phyloP scores from a whole-genome alignment of 2,888 invertebrate genomes.

The Stomorhina lunata region DNA sequence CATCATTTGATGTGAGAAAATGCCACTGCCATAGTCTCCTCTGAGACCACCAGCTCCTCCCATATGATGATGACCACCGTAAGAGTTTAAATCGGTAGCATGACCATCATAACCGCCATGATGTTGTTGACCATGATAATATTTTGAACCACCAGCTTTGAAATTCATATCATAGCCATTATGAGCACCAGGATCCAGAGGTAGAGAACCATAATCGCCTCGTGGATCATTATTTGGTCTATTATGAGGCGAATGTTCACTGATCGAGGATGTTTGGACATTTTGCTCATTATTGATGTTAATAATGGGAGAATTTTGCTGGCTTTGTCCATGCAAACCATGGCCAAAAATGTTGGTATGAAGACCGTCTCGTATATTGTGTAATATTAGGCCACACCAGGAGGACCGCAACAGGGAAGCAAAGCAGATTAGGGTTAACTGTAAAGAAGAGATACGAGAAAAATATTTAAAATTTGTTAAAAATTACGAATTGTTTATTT shows the following conservation, averaged over 20 bases:
- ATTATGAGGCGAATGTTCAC: not conserved
- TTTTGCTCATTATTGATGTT: slow-evolving; percentile 14
- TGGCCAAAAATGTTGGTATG: slow-evolving; percentile 11
- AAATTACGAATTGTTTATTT: not conserved
- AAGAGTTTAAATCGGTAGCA: not conserved
- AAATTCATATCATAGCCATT: not conserved
- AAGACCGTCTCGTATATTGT: not conserved
- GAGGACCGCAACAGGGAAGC: not conserved
- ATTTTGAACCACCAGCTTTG: not conserved
- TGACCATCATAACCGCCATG: not conserved
- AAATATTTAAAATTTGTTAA: not conserved
- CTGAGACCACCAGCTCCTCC: not conserved
- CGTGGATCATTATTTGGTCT: not conserved
- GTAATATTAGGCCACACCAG: slow-evolving; percentile 10
- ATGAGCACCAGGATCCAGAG: not conserved
- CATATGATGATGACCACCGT: not conserved
- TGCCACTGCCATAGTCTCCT: not conserved
- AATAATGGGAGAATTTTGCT: not conserved
- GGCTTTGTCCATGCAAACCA: not conserved
- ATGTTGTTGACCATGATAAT: not conserved
- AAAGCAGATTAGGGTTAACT: not conserved
- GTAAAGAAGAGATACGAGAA: not conserved
- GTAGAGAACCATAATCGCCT: slow-evolving; percentile 7
- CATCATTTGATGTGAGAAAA: slow-evolving; percentile 24
- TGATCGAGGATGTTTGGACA: not conserved